These are phyloP conservation scores for Cryptophagus acutangulus DNA, from an alignment of 2,888 invertebrate species.

Conservation along the genomic window DNA sequence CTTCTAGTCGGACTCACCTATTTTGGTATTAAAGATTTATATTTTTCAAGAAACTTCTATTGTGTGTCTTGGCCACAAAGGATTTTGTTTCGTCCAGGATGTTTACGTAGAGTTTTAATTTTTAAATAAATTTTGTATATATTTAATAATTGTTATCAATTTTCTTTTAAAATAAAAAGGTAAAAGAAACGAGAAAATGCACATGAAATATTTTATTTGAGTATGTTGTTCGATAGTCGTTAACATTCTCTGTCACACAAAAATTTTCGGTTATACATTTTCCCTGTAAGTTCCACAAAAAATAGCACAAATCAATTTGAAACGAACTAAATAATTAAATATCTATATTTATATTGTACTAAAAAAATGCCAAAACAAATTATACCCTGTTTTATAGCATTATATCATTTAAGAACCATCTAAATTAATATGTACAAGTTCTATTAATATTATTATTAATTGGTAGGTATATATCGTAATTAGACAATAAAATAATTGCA, in stretches of 20 bases:
- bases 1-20: too few relatives aligned
- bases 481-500: constrained; percentile 1
- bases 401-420: neutral
- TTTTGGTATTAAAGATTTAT: too few relatives aligned
- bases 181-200: too few relatives aligned
- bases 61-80: too few relatives aligned
- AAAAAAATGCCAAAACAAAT: constrained; percentile 22
- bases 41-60: too few relatives aligned
- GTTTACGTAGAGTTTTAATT: constrained; percentile 1
- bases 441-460: too few relatives aligned
- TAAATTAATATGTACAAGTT: neutral
- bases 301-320: constrained; percentile 23
- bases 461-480: constrained; percentile 5
- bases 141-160: too few relatives aligned
- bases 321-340: constrained; percentile 8
- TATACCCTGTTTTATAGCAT: constrained; percentile 21
- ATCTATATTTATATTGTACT: neutral
- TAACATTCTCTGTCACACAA: constrained; percentile 29
- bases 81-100: too few relatives aligned
- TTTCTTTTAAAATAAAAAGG: too few relatives aligned
- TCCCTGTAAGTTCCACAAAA: constrained; percentile 40
- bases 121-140: neutral
- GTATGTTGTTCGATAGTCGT: neutral
- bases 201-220: too few relatives aligned
- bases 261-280: constrained; percentile 31